phyloP scores from a whole-genome alignment of 2,888 invertebrate species.

The Drosophila yooni region DNA sequence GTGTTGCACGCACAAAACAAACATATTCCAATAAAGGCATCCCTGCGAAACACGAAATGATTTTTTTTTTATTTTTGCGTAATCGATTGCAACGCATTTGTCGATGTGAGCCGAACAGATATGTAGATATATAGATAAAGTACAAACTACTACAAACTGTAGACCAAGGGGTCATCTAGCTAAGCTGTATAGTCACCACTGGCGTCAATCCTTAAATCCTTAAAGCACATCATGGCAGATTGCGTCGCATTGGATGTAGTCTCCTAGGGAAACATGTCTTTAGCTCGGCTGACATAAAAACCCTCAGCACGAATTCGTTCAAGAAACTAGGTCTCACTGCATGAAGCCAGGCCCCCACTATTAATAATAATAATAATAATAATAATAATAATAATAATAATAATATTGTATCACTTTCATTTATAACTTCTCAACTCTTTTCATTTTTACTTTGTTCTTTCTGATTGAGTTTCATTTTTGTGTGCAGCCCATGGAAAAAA shows the following conservation, averaged over 20 bases:
- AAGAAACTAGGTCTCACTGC: not conserved
- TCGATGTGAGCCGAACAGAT: conserved; percentile 23
- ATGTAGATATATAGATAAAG: not conserved
- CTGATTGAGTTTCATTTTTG: not conserved
- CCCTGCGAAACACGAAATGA: conserved; percentile 9
- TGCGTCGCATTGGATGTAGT: not conserved
- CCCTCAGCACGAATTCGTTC: no score
- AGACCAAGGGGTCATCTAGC: not conserved
- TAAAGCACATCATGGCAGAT: not conserved
- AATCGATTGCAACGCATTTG: conserved; percentile 63
- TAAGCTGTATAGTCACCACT: not conserved
- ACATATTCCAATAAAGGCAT: conserved; percentile 40
- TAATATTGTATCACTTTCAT: not conserved
- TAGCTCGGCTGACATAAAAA: no score
- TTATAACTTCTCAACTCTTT: not conserved
- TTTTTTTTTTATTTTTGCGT: conserved; percentile 51
- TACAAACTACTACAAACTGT: not conserved
- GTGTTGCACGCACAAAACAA: conserved; percentile 12
- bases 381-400: not conserved
- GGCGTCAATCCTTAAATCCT: not conserved
- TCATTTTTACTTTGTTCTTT: not conserved
- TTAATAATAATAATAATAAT: not conserved
- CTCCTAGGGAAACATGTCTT: not conserved
- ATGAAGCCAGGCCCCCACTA: not conserved
- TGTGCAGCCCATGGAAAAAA: not conserved